Evolutionary conservation across 2,113 vertebrate genomes (phyloP).

Genomic region (Rousettus leschenaultii): DNA sequence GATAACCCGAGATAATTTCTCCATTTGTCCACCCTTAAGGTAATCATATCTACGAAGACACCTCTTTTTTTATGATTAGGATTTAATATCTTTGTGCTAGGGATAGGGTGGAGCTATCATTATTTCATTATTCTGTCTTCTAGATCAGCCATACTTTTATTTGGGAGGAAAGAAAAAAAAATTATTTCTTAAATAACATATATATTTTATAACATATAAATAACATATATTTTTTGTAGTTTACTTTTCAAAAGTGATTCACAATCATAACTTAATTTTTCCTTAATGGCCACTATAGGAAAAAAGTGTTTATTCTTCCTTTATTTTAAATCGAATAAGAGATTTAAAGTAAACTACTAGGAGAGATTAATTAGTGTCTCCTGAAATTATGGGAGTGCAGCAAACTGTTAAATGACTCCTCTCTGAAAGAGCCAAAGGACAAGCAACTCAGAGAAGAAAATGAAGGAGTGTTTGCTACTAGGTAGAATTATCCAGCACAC

Average conservation of each 20-base stretch:
- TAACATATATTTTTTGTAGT: not conserved
- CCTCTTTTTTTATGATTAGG: not conserved
- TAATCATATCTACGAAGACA: not conserved
- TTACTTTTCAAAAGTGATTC: not conserved
- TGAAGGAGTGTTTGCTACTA: not conserved
- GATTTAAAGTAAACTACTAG: not conserved
- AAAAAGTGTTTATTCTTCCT: not conserved
- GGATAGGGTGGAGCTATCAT: not conserved
- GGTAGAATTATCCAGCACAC: not conserved
- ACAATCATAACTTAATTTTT: not conserved
- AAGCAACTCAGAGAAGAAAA: not conserved
- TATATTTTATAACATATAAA: not conserved
- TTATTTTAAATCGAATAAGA: not conserved
- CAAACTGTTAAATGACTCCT: not conserved
- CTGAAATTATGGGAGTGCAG: not conserved
- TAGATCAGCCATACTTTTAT: not conserved
- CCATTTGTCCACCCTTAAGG: not conserved
- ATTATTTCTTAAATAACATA: not conserved
- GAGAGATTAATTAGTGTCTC: not conserved
- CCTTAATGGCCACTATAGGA: not conserved
- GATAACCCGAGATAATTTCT: not conserved
- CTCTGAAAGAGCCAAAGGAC: not conserved
- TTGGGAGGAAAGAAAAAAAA: not conserved
- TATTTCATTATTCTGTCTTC: not conserved
- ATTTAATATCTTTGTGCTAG: not conserved